Percentiles rank a stretch among this genome's conserved stretches.
These are phyloP conservation scores for Whitmania pigra DNA, from an alignment of 1,140 invertebrate genomes.

Conservation along the genomic window DNA sequence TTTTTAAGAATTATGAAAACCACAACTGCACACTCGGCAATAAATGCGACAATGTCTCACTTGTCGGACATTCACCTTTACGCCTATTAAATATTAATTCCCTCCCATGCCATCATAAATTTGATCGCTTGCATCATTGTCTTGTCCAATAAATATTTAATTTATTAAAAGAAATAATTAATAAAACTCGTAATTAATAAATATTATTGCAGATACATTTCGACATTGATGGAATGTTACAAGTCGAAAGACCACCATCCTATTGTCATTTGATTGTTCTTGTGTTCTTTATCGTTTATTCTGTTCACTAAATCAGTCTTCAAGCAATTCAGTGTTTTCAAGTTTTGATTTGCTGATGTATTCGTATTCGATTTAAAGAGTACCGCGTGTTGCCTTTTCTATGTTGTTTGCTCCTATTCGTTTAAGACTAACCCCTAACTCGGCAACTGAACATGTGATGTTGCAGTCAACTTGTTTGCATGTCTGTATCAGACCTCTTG, in stretches of 20 bases:
- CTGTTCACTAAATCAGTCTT: not conserved
- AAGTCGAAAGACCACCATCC: not conserved
- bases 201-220: not conserved
- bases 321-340: not conserved
- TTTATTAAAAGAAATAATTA: too few species aligned
- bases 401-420: too few species aligned
- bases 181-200: too few species aligned
- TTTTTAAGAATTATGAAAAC: not conserved
- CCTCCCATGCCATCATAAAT: not conserved
- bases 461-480: too few species aligned
- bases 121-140: not conserved
- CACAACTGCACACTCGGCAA: not conserved
- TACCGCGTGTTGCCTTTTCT: too few species aligned
- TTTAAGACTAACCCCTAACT: too few species aligned
- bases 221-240: not conserved
- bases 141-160: not conserved
- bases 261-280: not conserved
- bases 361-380: too few species aligned
- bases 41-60: not conserved
- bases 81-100: not conserved
- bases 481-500: too few species aligned
- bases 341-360: too few species aligned
- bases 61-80: not conserved
- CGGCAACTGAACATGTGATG: too few species aligned
- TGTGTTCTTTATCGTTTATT: not conserved